A percentile compares a stretch with the other conserved stretches of the same genome.
phyloP scores from a whole-genome alignment of 2,888 invertebrate species.

The Griposia aprilina region DNA sequence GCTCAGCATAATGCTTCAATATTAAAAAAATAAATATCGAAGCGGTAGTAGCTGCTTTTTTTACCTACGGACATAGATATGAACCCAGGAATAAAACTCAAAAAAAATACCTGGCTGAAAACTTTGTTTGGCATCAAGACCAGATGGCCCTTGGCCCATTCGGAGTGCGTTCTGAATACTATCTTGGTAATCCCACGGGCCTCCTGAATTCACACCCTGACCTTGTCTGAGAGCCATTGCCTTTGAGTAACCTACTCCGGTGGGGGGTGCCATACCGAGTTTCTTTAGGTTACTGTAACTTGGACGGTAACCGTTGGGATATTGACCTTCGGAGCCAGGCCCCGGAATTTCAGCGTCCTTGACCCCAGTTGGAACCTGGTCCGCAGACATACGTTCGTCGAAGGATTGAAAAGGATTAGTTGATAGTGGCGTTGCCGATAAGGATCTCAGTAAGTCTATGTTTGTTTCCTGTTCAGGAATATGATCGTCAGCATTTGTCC shows the following conservation, averaged over 20 bases:
- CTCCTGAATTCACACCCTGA: not conserved
- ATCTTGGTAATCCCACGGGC: not conserved
- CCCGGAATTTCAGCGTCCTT: slow-evolving; percentile 20
- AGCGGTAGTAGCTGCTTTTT: no score
- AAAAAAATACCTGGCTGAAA: slow-evolving; percentile 9
- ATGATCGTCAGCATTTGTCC: not conserved
- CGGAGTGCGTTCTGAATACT: not conserved
- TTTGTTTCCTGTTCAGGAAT: not conserved
- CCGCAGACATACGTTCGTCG: not conserved
- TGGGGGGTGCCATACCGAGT: not conserved
- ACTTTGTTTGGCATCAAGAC: not conserved
- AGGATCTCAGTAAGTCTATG: not conserved
- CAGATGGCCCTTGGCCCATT: not conserved
- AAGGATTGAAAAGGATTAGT: not conserved
- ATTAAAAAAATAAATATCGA: not conserved
- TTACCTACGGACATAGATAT: no score
- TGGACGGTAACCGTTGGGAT: slow-evolving; percentile 38
- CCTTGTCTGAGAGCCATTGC: not conserved
- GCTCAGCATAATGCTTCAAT: not conserved
- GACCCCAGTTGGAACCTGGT: not conserved
- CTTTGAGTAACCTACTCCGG: not conserved
- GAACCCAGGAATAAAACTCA: not conserved
- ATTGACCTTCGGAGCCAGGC: slow-evolving; percentile 41
- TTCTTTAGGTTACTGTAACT: not conserved
- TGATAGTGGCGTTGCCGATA: not conserved